These are phyloP conservation scores for Diarsia mendica DNA, from an alignment of 2,888 invertebrate genomes.

Conservation along the genomic window DNA sequence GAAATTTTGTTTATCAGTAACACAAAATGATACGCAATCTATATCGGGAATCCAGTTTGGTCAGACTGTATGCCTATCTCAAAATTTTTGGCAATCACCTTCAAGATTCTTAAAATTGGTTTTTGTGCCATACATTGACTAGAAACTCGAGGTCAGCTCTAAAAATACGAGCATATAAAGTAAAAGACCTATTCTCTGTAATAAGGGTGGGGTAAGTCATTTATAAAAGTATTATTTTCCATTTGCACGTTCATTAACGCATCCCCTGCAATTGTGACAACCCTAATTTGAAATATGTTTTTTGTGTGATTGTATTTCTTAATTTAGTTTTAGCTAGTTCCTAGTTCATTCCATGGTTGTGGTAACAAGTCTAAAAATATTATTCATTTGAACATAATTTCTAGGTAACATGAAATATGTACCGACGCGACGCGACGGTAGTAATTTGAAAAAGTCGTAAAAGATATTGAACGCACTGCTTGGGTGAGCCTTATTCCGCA, in stretches of 20 bases:
- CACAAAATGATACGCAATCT: slow-evolving; percentile 7
- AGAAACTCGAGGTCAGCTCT: neutral
- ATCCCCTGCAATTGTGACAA: slow-evolving; percentile 36
- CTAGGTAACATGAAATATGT: slow-evolving; percentile 6
- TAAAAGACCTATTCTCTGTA: neutral
- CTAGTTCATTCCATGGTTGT: slow-evolving; percentile 53
- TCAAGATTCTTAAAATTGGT: neutral
- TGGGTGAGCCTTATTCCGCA: too few relatives aligned
- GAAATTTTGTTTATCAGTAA: neutral
- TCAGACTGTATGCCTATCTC: neutral
- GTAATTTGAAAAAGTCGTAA: neutral
- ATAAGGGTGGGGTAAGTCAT: slow-evolving; percentile 20
- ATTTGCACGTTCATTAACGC: slow-evolving; percentile 58
- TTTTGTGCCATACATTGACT: neutral
- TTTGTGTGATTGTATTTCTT: slow-evolving; percentile 45
- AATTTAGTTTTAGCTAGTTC: slow-evolving; percentile 33
- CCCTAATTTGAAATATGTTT: slow-evolving; percentile 65
- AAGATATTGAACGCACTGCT: neutral
- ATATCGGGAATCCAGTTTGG: neutral
- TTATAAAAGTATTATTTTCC: neutral
- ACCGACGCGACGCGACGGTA: neutral
- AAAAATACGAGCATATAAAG: neutral
- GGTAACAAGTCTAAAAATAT: slow-evolving; percentile 45
- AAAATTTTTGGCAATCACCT: neutral
- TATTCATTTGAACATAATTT: slow-evolving; percentile 10